Evolutionary conservation across 1,140 invertebrate species (phyloP), one percentile per base, ranked within the genome.

Genomic region (Onthophagus taurus): DNA sequence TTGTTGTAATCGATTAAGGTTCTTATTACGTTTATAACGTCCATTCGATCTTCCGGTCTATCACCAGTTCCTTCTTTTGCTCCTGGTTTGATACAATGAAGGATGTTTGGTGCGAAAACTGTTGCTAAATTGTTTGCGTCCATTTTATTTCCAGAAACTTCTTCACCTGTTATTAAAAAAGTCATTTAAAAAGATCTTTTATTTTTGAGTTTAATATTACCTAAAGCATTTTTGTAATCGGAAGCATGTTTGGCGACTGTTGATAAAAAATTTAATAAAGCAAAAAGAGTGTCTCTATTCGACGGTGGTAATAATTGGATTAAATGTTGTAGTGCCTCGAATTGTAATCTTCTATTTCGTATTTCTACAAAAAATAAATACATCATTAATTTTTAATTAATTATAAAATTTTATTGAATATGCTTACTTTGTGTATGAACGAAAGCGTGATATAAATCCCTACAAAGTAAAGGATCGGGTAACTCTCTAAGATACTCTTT

Each of bases 401-500:
- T 13, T 31, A 5, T 31, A 5, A 31, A 9, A 20, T 14, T 39
- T 36, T 31, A 12, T 33, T 31, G 13, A 13, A 5, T 9, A 3
- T 20, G 63, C 80, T 80, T 72, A 94, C 91, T 87, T 72, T 92
- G 87, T 16, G 89, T 92, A 55, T 87, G 80, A 34, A 96, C 73
- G 67, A 95, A 93, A 23, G 87, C 82, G 46, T 80, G 75, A 61
- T 95, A 95, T 1, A 96, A 73, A 59, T 90, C 84, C 50, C 82
- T 74, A 53, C 89, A 93, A 1, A 97, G 75, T 13, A 97, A 68
- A 3, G 92, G 88, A 61, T 97, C 91, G 0, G 92, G 91, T 30
- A 97, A 68, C 63, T 96, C 92, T 18, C 92, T 72, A 50, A 96
- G 81, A 68, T 85, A 95, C 62, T 96, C 91, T 61, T 97, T 97